phyloP scores from a whole-genome alignment of 2,888 invertebrate genomes.

The Troides helena region DNA sequence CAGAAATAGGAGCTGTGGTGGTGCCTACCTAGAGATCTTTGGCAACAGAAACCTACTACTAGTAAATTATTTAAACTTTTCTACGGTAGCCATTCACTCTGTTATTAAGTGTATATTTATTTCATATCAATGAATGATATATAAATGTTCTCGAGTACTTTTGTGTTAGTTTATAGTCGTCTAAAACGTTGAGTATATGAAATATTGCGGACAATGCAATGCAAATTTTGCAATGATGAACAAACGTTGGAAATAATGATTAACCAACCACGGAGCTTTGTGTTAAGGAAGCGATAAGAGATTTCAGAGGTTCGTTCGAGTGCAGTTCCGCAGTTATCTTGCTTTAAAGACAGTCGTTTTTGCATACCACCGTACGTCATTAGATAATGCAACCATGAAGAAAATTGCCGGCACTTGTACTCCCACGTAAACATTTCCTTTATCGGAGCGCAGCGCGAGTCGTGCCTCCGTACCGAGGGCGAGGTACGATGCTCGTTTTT shows the following conservation, averaged over 20 bases:
- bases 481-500: conserved; percentile 42
- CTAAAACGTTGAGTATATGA: too few species aligned
- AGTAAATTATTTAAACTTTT: too few species aligned
- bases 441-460: conserved; percentile 42
- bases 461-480: conserved; percentile 41
- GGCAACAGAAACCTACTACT: too few species aligned
- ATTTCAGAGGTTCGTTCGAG: conserved; percentile 41
- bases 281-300: conserved; percentile 45
- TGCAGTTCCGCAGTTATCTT: conserved; percentile 44
- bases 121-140: too few species aligned
- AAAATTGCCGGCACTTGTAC: conserved; percentile 52
- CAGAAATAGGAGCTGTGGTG: too few species aligned
- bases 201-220: too few species aligned
- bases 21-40: too few species aligned
- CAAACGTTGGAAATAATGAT: neutral
- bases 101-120: too few species aligned
- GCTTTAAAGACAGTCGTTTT: conserved; percentile 47
- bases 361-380: conserved; percentile 45
- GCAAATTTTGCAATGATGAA: neutral
- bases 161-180: too few species aligned
- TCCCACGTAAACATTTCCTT: conserved; percentile 47
- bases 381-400: conserved; percentile 56
- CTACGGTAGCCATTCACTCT: too few species aligned
- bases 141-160: too few species aligned
- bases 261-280: conserved; percentile 13